Evolutionary conservation across 2,888 invertebrate species (phyloP), one percentile per base, ranked within the genome.

Genomic region (Euproctis similis): DNA sequence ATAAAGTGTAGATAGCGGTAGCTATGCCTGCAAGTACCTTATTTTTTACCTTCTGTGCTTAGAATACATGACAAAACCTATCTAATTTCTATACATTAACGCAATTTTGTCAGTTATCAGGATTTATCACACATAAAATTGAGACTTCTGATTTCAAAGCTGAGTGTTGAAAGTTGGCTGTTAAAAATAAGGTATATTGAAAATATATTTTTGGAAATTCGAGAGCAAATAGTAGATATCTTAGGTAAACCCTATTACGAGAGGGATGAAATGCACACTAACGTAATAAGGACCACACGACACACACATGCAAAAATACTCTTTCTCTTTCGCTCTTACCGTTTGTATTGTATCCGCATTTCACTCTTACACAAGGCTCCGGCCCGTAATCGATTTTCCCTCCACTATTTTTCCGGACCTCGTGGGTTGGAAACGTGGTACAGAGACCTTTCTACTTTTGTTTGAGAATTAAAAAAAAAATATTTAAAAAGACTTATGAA

Each of bases 351-450:
- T 12, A 24, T 4, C 17, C 4, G 34, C 16, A 3, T 48, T 46
- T 30, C 34, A 2, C 31, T 42, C 32, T 1, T 28, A 4, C 39
- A 10, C 28, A 24, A 25, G 21, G 28, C 36, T 39, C 26, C 28
- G 27, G 31, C 29, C 27, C 22, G 38, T 39, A 39, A 53, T 53
- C 53, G 53, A 53, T 53, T 53, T 53, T 55, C 44, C 37, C 33
- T 38, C 30, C 56, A 55, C 39, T 49, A 44, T 46, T 52, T 54
- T 55, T 28, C 42, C 37, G 39, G 32, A 36, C 29, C 44, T 34
- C 41, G 35, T 40, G 39, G 22, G 13, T 33, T 28, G 20, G 30
- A 38, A 46, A 42, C 46, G 51, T 50, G 35, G 38, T 21, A 24
- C 13, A 13, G 18, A 26, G 7, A 20, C 11, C n/a, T 13, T 19